A percentile compares a stretch with the other conserved stretches of the same genome.
Conservation (phyloP, 2,113 vertebrate genomes). For the Procavia capensis region DNA sequence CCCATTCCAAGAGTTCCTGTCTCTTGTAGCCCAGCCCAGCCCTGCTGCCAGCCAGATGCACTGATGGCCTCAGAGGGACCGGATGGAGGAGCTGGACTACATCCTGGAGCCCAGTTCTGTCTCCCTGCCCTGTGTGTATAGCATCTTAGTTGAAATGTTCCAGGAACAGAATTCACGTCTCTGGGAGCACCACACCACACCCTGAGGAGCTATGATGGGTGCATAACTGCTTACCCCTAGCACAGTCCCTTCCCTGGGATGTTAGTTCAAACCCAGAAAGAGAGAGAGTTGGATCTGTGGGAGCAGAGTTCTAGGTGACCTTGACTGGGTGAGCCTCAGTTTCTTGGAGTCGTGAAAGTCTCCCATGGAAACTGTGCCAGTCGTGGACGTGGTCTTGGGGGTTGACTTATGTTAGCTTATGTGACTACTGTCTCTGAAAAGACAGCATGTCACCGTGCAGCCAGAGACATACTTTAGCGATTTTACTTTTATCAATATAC, state of each 20-base stretch:
- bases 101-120: background rate
- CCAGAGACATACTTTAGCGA: background rate
- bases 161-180: background rate
- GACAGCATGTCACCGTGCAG: fast-evolving
- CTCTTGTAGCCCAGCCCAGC: fast-evolving
- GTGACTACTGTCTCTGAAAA: background rate
- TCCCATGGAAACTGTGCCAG: background rate
- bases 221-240: background rate
- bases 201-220: background rate
- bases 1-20: background rate
- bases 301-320: background rate
- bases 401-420: background rate
- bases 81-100: background rate
- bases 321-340: background rate
- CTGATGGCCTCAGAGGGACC: fast-evolving
- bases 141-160: no score
- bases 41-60: background rate
- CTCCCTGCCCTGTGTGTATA: no score
- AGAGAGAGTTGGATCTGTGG: no score
- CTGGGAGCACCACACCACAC: background rate
- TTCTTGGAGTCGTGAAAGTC: background rate
- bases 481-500: background rate
- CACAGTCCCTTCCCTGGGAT: background rate
- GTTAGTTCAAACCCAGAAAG: background rate
- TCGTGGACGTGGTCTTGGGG: background rate